Evolutionary conservation across 2,888 invertebrate species (phyloP).

Genomic region (Cabera pusaria): DNA sequence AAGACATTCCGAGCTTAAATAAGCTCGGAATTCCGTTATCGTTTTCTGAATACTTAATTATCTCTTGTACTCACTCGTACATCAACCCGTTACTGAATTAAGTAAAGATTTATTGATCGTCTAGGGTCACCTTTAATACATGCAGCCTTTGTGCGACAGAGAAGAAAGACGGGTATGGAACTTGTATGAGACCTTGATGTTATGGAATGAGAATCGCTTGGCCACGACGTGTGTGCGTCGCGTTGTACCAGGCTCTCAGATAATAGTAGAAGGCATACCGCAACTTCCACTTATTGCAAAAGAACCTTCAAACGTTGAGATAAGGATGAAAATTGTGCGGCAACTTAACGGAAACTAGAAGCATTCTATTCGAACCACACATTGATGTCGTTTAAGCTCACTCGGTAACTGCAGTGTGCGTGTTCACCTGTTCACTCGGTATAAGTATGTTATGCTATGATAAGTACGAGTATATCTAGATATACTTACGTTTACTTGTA

Average conservation of each 20-base stretch:
- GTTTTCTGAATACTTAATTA: no score
- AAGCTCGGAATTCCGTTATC: no score
- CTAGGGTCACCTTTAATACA: no score
- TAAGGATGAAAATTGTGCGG: conserved; percentile 28
- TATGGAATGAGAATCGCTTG: conserved; percentile 61
- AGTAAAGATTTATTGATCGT: no score
- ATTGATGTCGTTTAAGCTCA: conserved; percentile 31
- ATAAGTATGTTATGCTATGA: no score
- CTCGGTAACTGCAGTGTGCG: conserved; percentile 21
- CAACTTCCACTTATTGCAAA: conserved; percentile 19
- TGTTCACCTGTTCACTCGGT: conserved; percentile 41
- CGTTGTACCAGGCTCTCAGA: conserved; percentile 68
- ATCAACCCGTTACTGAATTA: no score
- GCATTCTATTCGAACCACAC: conserved; percentile 34
- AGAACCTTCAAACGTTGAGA: conserved; percentile 26
- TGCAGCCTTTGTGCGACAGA: conserved; percentile 48
- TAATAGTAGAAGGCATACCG: conserved; percentile 39
- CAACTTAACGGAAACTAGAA: conserved; percentile 30
- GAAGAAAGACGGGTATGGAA: conserved; percentile 37
- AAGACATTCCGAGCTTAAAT: no score
- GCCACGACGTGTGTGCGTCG: conserved; percentile 65
- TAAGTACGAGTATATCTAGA: no score
- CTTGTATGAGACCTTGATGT: conserved; percentile 72
- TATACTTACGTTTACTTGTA: no score
- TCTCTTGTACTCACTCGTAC: no score